phyloP scores from a whole-genome alignment of 2,113 vertebrate genomes.

The Gallinago media region DNA sequence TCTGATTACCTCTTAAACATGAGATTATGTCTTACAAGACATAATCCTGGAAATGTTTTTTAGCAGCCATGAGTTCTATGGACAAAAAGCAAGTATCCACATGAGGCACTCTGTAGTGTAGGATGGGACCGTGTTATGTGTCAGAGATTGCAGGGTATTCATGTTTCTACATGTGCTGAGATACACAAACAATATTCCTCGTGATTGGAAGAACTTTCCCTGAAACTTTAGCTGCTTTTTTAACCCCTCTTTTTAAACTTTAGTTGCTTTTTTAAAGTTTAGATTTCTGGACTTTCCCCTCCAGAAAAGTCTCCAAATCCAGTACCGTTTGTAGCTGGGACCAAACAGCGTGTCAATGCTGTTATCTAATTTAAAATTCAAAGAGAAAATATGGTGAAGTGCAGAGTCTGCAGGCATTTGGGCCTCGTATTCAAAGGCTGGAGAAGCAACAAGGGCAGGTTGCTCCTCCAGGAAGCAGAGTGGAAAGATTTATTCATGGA shows the following conservation, averaged over 20 bases:
- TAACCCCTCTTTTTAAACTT: background rate
- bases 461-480: background rate
- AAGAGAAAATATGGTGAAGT: background rate
- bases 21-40: background rate
- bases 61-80: background rate
- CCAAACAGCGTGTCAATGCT: background rate
- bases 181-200: background rate
- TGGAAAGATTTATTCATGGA: background rate
- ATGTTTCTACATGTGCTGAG: background rate
- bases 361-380: background rate
- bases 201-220: background rate
- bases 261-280: background rate
- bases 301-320: background rate
- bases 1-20: background rate
- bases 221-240: background rate
- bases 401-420: background rate
- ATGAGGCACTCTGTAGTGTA: background rate
- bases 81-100: background rate
- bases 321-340: background rate
- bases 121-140: background rate
- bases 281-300: background rate
- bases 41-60: background rate
- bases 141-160: background rate
- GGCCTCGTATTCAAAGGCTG: background rate
- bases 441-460: background rate